phyloP scores from a whole-genome alignment of 2,797 vertebrate genomes.

The Smutsia temminckii region DNA sequence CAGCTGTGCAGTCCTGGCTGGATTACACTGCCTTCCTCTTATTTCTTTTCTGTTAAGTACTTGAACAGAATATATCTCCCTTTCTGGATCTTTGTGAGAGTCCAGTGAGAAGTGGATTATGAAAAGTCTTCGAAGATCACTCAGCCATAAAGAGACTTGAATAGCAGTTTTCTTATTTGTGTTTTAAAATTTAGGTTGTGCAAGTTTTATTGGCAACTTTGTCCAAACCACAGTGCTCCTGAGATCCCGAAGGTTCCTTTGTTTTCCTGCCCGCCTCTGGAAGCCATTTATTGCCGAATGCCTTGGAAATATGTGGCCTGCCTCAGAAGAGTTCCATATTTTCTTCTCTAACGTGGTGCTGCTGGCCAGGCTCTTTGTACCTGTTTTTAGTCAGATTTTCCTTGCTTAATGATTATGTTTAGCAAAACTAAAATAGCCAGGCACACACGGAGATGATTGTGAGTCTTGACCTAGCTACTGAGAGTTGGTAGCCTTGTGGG shows the following conservation, averaged over 20 bases:
- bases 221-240: not conserved
- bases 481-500: not conserved
- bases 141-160: not conserved
- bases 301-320: not conserved
- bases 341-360: not conserved
- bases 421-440: not conserved
- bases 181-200: not conserved
- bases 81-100: not conserved
- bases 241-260: not conserved
- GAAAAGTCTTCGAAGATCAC: not conserved
- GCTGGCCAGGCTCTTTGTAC: not conserved
- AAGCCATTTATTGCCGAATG: not conserved
- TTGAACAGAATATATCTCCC: not conserved
- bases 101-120: not conserved
- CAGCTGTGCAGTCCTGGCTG: not conserved
- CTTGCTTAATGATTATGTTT: not conserved
- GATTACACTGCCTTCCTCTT: not conserved
- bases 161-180: constrained; percentile 8
- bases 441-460: not conserved
- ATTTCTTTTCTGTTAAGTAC: not conserved
- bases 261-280: not conserved
- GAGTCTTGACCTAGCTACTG: not conserved
- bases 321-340: not conserved
- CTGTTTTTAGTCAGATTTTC: not conserved
- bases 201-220: not conserved